Percentiles rank a stretch among this genome's conserved stretches.
Evolutionary conservation across 2,888 invertebrate species (phyloP).

Genomic region (Dyspetes luteomarginatus): DNA sequence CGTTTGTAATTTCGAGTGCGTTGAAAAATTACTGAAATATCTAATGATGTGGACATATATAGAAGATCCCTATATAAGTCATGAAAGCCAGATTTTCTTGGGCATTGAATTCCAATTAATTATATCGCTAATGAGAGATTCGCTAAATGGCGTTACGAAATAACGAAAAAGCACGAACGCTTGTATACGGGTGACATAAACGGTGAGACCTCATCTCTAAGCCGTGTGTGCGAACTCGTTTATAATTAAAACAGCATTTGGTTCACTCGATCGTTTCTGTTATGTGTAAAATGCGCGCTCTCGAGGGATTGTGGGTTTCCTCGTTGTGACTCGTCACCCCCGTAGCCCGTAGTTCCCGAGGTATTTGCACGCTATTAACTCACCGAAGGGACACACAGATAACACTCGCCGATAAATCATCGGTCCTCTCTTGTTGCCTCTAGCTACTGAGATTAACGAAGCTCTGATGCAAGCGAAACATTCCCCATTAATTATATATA

Average conservation of each 20-base stretch:
- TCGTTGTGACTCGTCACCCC: conserved; percentile 32
- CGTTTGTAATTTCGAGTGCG: neutral
- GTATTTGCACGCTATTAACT: conserved; percentile 56
- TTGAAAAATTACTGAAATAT: neutral
- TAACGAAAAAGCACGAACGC: too few species aligned
- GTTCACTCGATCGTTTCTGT: conserved; percentile 50
- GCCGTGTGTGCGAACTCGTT: conserved; percentile 43
- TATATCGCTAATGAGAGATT: conserved; percentile 74
- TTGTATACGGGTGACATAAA: conserved; percentile 61
- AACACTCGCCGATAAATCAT: conserved; percentile 63
- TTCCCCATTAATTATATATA: conserved; percentile 24
- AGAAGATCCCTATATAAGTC: neutral
- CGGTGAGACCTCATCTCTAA: conserved; percentile 10
- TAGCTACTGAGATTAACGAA: conserved; percentile 57
- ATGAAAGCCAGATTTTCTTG: conserved; percentile 54
- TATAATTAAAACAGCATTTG: conserved; percentile 56
- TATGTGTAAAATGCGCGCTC: conserved; percentile 36
- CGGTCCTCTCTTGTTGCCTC: conserved; percentile 36
- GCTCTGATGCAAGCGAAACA: conserved; percentile 24
- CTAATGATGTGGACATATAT: too few species aligned
- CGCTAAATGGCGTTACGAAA: conserved; percentile 68
- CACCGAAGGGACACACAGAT: conserved; percentile 43
- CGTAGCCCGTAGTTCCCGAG: conserved; percentile 26
- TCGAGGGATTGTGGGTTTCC: conserved; percentile 54
- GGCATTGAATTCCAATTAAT: conserved; percentile 71